A percentile compares a stretch with the other conserved stretches of the same genome.
These are phyloP conservation scores for Pristionchus arcanus DNA, from an alignment of 2,888 invertebrate genomes.

Conservation along the genomic window DNA sequence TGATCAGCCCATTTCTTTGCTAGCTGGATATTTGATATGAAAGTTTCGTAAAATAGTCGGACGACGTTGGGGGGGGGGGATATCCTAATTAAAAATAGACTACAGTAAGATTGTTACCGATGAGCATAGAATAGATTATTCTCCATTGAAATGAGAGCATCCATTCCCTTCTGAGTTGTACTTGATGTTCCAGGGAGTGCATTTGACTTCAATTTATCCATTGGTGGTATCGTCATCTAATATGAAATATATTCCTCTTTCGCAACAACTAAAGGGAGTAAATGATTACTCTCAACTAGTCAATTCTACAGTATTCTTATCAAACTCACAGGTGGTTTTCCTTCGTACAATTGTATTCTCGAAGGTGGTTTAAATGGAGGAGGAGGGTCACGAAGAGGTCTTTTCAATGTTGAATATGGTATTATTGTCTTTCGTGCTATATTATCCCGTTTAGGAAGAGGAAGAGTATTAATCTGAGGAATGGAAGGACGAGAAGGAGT, in stretches of 20 bases:
- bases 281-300: background rate
- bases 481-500: slow-evolving; percentile 29
- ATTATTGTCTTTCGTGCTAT: slow-evolving; percentile 6
- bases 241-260: background rate
- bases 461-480: slow-evolving; percentile 13
- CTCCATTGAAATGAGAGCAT: slow-evolving; percentile 69
- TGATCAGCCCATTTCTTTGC: too few species aligned
- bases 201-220: background rate
- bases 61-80: too few species aligned
- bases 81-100: too few species aligned
- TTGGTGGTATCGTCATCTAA: background rate
- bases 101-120: slow-evolving; percentile 53
- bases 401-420: slow-evolving; percentile 31
- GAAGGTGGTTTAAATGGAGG: slow-evolving; percentile 52
- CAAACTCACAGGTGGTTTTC: slow-evolving; percentile 29
- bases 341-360: slow-evolving; percentile 42
- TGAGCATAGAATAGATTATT: slow-evolving; percentile 69
- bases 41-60: background rate
- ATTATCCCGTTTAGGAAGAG: slow-evolving; percentile 14
- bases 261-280: background rate
- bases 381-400: slow-evolving; percentile 29
- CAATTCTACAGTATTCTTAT: background rate
- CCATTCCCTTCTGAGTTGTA: slow-evolving; percentile 60
- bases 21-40: background rate
- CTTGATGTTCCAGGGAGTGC: slow-evolving; percentile 28